phyloP scores from a whole-genome alignment of 2,888 invertebrate genomes.

The Machimus rusticus region DNA sequence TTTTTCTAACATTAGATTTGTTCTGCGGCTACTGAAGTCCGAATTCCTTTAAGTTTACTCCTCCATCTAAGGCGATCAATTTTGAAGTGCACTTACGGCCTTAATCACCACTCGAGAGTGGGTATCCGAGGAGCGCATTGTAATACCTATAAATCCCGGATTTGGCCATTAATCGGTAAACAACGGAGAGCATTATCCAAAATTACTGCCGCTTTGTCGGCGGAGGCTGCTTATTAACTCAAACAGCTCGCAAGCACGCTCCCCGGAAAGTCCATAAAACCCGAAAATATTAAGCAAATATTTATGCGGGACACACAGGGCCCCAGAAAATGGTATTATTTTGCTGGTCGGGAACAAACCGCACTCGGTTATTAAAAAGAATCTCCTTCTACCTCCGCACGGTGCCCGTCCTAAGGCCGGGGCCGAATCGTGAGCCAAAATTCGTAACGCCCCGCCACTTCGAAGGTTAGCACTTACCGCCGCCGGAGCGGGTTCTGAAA shows the following conservation, averaged over 20 bases:
- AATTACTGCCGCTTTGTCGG: constrained; percentile 5
- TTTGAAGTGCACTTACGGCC: background rate
- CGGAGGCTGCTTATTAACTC: background rate
- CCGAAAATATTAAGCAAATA: background rate
- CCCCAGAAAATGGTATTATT: background rate
- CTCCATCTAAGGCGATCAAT: constrained; percentile 24
- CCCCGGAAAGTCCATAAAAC: background rate
- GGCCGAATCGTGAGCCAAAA: constrained; percentile 28
- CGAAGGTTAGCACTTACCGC: background rate
- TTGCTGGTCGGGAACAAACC: background rate
- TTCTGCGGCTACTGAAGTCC: background rate
- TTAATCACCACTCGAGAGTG: background rate
- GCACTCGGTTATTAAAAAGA: background rate
- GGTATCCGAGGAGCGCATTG: background rate
- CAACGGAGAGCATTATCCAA: background rate
- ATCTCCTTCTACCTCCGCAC: background rate
- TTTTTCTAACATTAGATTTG: background rate
- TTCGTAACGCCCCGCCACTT: constrained; percentile 26
- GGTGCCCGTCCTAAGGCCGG: background rate
- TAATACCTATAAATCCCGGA: background rate
- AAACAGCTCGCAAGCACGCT: background rate
- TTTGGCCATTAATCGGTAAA: background rate
- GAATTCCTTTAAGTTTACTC: background rate
- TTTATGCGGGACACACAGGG: background rate
- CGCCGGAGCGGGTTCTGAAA: background rate